phyloP scores from a whole-genome alignment of 2,888 invertebrate genomes.

The Bimastos eiseni region DNA sequence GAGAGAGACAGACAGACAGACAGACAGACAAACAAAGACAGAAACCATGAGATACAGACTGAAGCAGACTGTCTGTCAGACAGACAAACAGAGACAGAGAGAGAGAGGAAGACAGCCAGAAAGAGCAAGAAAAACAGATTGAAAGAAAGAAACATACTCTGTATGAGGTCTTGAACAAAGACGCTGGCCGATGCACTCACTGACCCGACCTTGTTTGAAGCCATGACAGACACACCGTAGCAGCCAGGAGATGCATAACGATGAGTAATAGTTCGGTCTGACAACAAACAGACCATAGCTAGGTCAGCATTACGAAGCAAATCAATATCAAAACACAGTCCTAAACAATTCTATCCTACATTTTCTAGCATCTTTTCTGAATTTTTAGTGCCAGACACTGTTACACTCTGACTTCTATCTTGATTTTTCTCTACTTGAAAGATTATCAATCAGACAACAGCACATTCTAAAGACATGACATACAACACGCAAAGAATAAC shows the following conservation, averaged over 20 bases:
- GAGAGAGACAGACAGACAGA: background rate
- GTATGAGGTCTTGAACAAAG: slow-evolving; percentile 48
- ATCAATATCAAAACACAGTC: too few species aligned
- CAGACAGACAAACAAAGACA: background rate
- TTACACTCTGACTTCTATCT: too few species aligned
- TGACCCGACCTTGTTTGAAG: slow-evolving; percentile 51
- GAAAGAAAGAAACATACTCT: slow-evolving; percentile 47
- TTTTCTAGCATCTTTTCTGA: too few species aligned
- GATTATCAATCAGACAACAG: too few species aligned
- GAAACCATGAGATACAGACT: background rate
- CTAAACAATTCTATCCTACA: too few species aligned
- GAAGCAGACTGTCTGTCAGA: background rate
- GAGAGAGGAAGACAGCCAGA: background rate
- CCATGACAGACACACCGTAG: slow-evolving; percentile 46
- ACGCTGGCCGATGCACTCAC: slow-evolving; percentile 44
- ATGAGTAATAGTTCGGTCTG: background rate
- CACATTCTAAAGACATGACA: too few species aligned
- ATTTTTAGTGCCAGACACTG: too few species aligned
- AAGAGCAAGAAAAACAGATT: background rate
- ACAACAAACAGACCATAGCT: background rate
- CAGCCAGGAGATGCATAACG: background rate
- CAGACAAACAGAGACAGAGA: background rate
- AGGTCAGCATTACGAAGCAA: background rate
- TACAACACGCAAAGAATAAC: too few species aligned
- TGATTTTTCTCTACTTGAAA: too few species aligned